Conservation (phyloP, 2,113 vertebrate species). For the Centropus bengalensis region DNA sequence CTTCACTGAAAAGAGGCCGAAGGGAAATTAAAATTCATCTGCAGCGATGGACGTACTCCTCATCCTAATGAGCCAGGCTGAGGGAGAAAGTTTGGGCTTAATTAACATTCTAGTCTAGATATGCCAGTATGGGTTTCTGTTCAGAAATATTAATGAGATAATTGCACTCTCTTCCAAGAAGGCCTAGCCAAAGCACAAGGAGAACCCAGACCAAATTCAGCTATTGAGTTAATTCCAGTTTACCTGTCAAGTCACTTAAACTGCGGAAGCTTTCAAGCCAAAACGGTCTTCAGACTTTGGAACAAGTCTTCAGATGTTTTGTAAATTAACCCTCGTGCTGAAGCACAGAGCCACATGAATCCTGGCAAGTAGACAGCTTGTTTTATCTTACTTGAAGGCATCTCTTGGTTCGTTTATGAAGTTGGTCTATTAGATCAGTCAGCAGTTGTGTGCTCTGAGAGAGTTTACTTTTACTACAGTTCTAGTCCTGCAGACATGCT, state of each 20-base stretch:
- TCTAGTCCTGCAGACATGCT: neutral
- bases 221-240: neutral
- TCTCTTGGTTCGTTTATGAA: neutral
- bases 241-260: neutral
- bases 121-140: neutral
- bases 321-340: neutral
- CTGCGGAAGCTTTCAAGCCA: neutral
- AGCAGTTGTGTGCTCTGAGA: neutral
- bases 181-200: neutral
- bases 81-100: neutral
- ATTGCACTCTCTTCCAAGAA: neutral
- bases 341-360: neutral
- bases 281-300: neutral
- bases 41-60: neutral
- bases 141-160: neutral
- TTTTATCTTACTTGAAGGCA: neutral
- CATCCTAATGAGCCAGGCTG: neutral
- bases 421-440: neutral
- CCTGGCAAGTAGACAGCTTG: neutral
- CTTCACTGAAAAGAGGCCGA: neutral
- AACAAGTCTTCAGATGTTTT: neutral
- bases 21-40: slow-evolving; percentile 4
- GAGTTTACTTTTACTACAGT: neutral
- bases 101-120: neutral
- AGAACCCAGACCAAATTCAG: neutral